Base-by-base conservation (phyloP, 35 echinoderm and acorn worm genomes). In the Anneissia japonica region DNA sequence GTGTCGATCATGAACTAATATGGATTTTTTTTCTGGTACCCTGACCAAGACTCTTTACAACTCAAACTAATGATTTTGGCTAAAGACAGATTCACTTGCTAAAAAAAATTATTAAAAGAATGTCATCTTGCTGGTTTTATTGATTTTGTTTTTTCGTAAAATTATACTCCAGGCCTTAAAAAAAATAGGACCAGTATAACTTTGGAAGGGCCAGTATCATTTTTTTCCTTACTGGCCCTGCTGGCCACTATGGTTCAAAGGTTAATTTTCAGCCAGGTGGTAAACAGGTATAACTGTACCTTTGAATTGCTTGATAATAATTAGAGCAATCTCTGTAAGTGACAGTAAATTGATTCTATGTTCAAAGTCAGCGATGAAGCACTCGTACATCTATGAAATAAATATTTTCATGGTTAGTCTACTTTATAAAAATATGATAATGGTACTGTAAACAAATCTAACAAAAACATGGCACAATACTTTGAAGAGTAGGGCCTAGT, bases 311-410 rank as follows among this genome's bases (percentile, higher is more conserved):
- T 46, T 89, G 75, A 97, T 89, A 32, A 97, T 91, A 39, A 93
- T 75, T 31, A 93, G 31, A 3, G 51, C 86, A 37, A 97, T 84
- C 73, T 97, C 95, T 75, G 95, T 89, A 23, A 97, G 46, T 51
- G 95, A 97, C 33, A 97, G 85, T 3, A 92, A 89, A 82, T 97
- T 97, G 88, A 97, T 97, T 32, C 91, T 72, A 73, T 97, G 95
- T 75, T 97, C 95, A 93, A 97, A 93, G 46, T 97, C 95, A n/a
- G 82, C 76, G 33, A 97, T 76, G 64, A 97, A 87, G 76, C 93
- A 93, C 64, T 97, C 91, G 84, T 97, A 97, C 76, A 97, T 77
- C 95, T 97, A 89, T 14, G 35, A 84, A 64, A 17, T 26, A 31
- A 86, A 21, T n/a, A n/a, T n/a, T n/a, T n/a, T n/a, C n/a, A n/a